These are phyloP conservation scores for Phalacrocorax aristotelis DNA, from an alignment of 2,113 vertebrate genomes.

Conservation along the genomic window DNA sequence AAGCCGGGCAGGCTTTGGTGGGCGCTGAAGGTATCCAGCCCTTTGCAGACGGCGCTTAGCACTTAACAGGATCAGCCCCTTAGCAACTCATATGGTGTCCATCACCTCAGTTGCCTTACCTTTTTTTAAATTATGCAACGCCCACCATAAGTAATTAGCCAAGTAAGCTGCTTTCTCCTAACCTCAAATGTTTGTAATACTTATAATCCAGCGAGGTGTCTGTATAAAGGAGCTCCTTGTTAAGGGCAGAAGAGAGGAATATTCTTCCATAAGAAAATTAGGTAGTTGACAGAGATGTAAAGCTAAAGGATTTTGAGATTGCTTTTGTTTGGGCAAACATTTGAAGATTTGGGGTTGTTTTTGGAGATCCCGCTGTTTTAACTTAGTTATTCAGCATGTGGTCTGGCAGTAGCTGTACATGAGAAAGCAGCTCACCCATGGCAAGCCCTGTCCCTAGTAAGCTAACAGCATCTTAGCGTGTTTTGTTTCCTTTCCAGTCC, in stretches of 20 bases:
- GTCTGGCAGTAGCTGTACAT: background rate
- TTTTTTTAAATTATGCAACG: background rate
- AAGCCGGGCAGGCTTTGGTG: background rate
- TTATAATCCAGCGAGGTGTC: slow-evolving; percentile 3
- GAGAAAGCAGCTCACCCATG: background rate
- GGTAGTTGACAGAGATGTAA: background rate
- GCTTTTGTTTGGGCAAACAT: background rate
- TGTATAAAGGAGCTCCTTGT: slow-evolving; percentile 35
- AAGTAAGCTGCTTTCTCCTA: slow-evolving; percentile 49
- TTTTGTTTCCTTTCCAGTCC: background rate
- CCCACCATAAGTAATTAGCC: slow-evolving; percentile 3
- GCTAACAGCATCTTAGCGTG: background rate
- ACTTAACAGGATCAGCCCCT: slow-evolving; percentile 55
- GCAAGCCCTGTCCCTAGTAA: background rate
- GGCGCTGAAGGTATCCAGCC: background rate
- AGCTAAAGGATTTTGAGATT: background rate
- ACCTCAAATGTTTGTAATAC: slow-evolving; percentile 11
- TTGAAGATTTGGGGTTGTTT: background rate
- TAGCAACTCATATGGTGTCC: background rate
- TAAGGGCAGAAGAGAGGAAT: background rate
- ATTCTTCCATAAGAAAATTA: background rate
- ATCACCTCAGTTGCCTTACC: slow-evolving; percentile 39
- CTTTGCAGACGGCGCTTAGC: background rate
- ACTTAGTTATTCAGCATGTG: background rate
- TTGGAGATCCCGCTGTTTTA: background rate